Base-by-base conservation (phyloP, 2,113 vertebrate genomes). In the Chauna torquata region DNA sequence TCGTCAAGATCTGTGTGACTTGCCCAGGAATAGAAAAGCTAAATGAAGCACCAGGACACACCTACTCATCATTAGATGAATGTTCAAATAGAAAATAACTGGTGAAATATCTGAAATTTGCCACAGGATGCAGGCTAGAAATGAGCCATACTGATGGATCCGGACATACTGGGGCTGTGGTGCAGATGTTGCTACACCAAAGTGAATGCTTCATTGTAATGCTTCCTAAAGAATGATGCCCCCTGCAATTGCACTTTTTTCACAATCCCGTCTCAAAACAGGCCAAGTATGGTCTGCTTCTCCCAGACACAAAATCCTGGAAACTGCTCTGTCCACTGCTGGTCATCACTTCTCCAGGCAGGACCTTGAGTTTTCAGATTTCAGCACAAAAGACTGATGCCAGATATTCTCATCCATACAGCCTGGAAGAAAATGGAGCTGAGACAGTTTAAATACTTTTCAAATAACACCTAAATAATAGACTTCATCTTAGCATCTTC, bases 401-500 rank as follows among this genome's bases (percentile, higher is more conserved):
- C 61, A 68, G 61, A 23, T 68, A n/a, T 66, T 81, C 69, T 75
- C 38, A 84, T 36, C 22, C 57, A 64, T 78, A 32, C 4, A 50
- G 16, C 5, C 74, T 55, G 61, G 42, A n/a, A 59, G 23, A 54
- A 85, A 93, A 76, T 3, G 15, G 52, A 93, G 28, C 58, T 71
- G 78, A 87, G 36, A 10, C 16, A 27, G 14, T 55, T 89, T 64
- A 72, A 76, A 68, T 22, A 52, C 40, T 58, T 78, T 76, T 50
- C 52, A 90, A 91, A 59, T 17, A 59, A 25, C n/a, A 55, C n/a
- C 82, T 85, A 87, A 91, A 85, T 76, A 90, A 85, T 49, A 71
- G 80, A 22, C 45, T 76, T 85, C 57, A 87, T 71, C 75, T 79
- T 11, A 30, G 57, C 66, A 25, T 50, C 64, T 64, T 86, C 77